Conservation (phyloP, 37 sponge, comb jelly and placozoan species). For the Hexactinellida sp. region DNA sequence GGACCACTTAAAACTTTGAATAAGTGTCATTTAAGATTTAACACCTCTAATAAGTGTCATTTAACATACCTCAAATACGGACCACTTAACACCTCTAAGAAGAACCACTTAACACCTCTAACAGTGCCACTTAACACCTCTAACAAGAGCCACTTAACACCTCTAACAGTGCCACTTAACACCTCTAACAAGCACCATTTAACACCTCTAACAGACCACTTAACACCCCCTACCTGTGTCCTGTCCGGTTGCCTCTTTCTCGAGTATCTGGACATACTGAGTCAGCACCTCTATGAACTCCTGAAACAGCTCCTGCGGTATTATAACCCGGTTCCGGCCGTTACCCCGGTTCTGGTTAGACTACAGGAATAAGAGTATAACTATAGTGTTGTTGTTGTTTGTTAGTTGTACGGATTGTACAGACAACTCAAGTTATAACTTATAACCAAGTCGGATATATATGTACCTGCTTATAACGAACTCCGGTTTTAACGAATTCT, state of each 20-base stretch:
- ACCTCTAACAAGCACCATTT: not conserved
- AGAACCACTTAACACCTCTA: not conserved
- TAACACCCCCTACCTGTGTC: not conserved
- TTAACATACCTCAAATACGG: too few relatives aligned
- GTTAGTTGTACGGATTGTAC: not conserved
- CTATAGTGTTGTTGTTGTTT: too few relatives aligned
- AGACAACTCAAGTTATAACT: not conserved
- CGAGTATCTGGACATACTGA: not conserved
- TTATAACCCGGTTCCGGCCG: not conserved
- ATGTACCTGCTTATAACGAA: too few relatives aligned
- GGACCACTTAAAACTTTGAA: too few relatives aligned
- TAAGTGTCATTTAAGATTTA: too few relatives aligned
- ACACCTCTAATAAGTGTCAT: too few relatives aligned
- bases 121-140: not conserved
- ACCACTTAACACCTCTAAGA: not conserved
- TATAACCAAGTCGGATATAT: not conserved
- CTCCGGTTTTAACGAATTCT: too few relatives aligned
- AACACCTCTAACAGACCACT: not conserved
- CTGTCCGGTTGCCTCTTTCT: not conserved
- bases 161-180: not conserved
- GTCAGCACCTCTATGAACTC: not conserved
- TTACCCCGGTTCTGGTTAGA: not conserved
- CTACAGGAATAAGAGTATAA: not conserved
- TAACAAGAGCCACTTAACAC: not conserved
- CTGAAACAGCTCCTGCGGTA: not conserved